A percentile compares a stretch with the other conserved stretches of the same genome.
Evolutionary conservation across 2,113 vertebrate genomes (phyloP).

Genomic region (Nicator chloris): DNA sequence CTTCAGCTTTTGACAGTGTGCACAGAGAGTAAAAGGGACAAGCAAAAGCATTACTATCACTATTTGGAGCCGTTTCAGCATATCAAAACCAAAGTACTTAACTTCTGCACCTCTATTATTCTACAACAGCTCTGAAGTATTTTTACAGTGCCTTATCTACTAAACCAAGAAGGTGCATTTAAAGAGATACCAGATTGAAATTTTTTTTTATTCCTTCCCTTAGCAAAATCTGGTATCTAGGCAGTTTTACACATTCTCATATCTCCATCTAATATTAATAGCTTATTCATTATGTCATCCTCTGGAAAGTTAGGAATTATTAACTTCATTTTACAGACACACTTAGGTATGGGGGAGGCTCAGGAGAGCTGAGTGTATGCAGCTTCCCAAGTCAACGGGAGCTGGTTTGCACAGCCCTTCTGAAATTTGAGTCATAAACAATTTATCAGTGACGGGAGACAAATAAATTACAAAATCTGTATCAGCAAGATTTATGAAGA

Average conservation of each 20-base stretch:
- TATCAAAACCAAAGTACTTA: not conserved
- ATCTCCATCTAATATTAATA: not conserved
- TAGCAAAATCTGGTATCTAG: not conserved
- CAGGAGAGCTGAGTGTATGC: not conserved
- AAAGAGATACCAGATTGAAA: not conserved
- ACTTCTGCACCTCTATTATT: not conserved
- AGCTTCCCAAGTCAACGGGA: not conserved
- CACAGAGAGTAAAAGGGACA: not conserved
- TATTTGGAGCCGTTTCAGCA: not conserved
- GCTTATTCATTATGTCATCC: not conserved
- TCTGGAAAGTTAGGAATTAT: not conserved
- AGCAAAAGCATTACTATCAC: not conserved
- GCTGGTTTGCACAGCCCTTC: not conserved
- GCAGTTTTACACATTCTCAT: not conserved
- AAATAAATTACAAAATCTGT: not conserved
- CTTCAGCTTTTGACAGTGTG: not conserved
- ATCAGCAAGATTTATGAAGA: not conserved
- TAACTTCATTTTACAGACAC: not conserved
- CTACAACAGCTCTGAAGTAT: not conserved
- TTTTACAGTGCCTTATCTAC: not conserved
- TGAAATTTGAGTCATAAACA: not conserved
- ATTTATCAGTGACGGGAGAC: not conserved
- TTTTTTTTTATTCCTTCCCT: not conserved
- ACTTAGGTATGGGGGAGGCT: not conserved
- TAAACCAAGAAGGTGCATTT: not conserved